Evolutionary conservation across 2,113 vertebrate genomes (phyloP), one percentile per base, ranked within the genome.

Genomic region (Microcebus ravelobensis): DNA sequence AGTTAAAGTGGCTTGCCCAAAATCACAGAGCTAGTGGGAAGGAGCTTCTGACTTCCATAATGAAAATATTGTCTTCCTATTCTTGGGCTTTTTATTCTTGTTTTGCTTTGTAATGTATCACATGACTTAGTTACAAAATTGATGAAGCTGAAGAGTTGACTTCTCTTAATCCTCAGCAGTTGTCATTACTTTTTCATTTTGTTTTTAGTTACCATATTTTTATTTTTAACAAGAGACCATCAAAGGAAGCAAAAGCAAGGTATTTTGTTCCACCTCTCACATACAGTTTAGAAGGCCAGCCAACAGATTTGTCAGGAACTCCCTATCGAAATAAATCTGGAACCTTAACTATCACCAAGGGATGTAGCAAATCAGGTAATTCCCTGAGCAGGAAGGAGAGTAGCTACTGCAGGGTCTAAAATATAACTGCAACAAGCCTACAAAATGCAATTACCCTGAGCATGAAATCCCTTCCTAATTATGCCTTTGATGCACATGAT

Each of bases 191-290:
- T 91, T 50, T 36, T 45, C 48, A 77, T 48, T 92, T 29, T 73
- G 71, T 81, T 93, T 95, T 90, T 34, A 48, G 42, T 93, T 52
- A 39, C 27, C 48, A 89, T 63, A 67, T 93, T 93, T 90, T 94
- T 90, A 76, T 74, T 93, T 87, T 76, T 89, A 81, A 80, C 48
- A 52, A 79, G 23, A 15, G 34, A 84, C 36, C 79, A 76, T 31
- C 57, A 68, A 59, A 82, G 73, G 90, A 67, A 48, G 18, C 27
- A 70, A 63, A 90, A 91, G 83, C 61, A 95, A 87, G 81, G 39
- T 34, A 68, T 89, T 74, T 87, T 79, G 34, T 87, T 61, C 67
- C 39, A 63, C 21, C 4, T 74, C 3, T 77, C 82, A 50, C 25
- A 17, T 6, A 52, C 31, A 52, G n/a, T 52, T 87, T 93, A 96